phyloP scores from a whole-genome alignment of 64 coral and sea anemone genomes.

The Pocillopora damicornis region DNA sequence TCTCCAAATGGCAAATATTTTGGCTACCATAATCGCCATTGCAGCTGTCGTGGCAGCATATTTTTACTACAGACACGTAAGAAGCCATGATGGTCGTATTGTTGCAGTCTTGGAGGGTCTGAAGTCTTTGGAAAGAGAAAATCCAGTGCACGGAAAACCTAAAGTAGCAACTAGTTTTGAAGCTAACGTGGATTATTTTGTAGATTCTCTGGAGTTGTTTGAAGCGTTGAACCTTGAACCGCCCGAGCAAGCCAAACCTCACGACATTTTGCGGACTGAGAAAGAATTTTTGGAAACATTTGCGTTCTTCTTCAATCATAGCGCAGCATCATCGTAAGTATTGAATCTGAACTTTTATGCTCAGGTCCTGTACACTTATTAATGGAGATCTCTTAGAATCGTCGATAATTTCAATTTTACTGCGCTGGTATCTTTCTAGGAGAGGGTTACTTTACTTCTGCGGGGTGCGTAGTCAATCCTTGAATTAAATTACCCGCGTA shows the following conservation, averaged over 20 bases:
- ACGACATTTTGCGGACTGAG: slow-evolving; percentile 71
- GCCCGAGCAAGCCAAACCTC: slow-evolving; percentile 52
- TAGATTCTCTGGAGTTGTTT: slow-evolving; percentile 59
- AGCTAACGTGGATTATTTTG: slow-evolving; percentile 64
- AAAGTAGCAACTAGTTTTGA: slow-evolving; percentile 57
- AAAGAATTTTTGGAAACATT: slow-evolving; percentile 81
- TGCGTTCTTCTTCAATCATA: slow-evolving; percentile 82
- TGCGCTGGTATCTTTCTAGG: too few species aligned
- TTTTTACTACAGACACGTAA: slow-evolving; percentile 9
- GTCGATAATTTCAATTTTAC: too few species aligned
- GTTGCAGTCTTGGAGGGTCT: slow-evolving; percentile 15
- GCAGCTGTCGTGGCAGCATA: slow-evolving; percentile 11
- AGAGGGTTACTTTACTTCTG: too few species aligned
- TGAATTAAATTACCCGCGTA: too few species aligned
- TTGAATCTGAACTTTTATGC: neutral
- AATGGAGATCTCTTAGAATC: too few species aligned
- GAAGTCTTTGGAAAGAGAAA: slow-evolving; percentile 2
- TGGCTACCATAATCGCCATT: slow-evolving; percentile 6
- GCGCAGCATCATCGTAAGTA: slow-evolving; percentile 87
- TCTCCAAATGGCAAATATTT: neutral
- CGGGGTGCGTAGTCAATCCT: too few species aligned
- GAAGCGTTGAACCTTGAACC: slow-evolving; percentile 52
- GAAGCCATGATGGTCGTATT: slow-evolving; percentile 7
- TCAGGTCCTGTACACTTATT: too few species aligned
- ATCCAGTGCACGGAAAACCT: slow-evolving; percentile 20